Evolutionary conservation across 2,113 vertebrate species (phyloP).

Genomic region (Petroica traversi): DNA sequence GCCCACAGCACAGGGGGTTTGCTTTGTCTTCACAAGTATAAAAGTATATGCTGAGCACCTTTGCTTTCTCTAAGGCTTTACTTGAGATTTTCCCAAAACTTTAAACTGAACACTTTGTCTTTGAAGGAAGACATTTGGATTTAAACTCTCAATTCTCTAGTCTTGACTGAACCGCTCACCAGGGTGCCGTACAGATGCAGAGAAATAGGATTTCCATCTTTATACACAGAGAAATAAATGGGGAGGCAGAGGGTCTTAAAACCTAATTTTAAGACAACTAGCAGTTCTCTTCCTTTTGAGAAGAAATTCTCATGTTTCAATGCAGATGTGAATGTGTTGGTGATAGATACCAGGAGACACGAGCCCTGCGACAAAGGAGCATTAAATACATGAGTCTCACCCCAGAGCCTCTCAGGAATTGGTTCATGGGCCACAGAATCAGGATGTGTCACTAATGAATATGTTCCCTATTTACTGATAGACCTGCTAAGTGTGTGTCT

Average conservation of each 20-base stretch:
- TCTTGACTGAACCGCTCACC: neutral
- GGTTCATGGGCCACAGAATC: neutral
- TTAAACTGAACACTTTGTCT: neutral
- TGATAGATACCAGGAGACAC: neutral
- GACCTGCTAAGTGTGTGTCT: neutral
- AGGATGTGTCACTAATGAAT: neutral
- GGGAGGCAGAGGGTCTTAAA: neutral
- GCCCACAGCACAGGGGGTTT: neutral
- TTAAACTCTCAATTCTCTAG: neutral
- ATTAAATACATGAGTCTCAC: fast-evolving
- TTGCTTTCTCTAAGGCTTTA: neutral
- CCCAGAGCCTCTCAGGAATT: neutral
- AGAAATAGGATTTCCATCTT: neutral
- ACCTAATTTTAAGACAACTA: neutral
- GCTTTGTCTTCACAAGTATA: neutral
- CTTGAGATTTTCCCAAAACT: neutral
- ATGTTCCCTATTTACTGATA: neutral
- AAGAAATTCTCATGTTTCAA: neutral
- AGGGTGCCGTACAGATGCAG: neutral
- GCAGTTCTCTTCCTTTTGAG: neutral
- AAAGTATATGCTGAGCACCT: neutral
- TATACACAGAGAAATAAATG: neutral
- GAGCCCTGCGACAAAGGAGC: neutral
- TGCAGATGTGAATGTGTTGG: neutral
- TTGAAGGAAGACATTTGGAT: neutral